A percentile compares a stretch with the other conserved stretches of the same genome.
phyloP scores from a whole-genome alignment of 2,888 invertebrate species.

The Clusia tigrina region DNA sequence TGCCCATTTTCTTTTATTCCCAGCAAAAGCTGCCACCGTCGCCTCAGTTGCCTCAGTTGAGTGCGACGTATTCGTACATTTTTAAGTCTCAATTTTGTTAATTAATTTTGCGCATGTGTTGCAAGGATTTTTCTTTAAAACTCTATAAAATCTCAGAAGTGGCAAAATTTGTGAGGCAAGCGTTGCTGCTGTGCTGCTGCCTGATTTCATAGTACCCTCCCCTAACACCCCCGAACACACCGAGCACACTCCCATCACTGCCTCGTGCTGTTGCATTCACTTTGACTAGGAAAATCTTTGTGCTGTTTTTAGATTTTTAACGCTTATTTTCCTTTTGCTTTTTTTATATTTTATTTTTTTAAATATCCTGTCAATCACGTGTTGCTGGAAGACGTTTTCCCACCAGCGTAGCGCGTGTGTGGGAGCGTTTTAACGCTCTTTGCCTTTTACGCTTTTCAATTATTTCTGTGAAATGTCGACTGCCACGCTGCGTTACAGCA shows the following conservation, averaged over 20 bases:
- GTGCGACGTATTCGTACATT: conserved; percentile 16
- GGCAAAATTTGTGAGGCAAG: too few relatives aligned
- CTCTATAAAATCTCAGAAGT: too few relatives aligned
- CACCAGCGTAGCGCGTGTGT: not conserved
- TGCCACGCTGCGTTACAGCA: not conserved
- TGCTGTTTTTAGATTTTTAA: conserved; percentile 33
- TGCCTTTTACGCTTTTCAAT: conserved; percentile 23
- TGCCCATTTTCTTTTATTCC: conserved; percentile 4
- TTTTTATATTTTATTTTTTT: conserved; percentile 38
- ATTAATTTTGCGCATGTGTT: conserved; percentile 51
- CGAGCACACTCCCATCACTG: not conserved
- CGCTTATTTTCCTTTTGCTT: not conserved
- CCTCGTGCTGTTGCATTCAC: not conserved
- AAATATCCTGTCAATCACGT: conserved; percentile 49
- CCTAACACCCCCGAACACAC: not conserved
- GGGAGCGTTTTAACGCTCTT: conserved; percentile 27
- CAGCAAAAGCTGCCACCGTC: not conserved
- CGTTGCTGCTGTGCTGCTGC: too few relatives aligned
- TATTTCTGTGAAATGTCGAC: not conserved
- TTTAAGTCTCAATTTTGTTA: conserved; percentile 48
- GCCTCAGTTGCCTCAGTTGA: not conserved
- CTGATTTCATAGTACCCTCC: too few relatives aligned
- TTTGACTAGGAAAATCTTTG: not conserved
- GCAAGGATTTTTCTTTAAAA: too few relatives aligned
- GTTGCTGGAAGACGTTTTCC: conserved; percentile 23